A percentile compares a stretch with the other conserved stretches of the same genome.
These are phyloP conservation scores for Bufo bufo DNA, from an alignment of 2,113 vertebrate genomes.

Conservation along the genomic window DNA sequence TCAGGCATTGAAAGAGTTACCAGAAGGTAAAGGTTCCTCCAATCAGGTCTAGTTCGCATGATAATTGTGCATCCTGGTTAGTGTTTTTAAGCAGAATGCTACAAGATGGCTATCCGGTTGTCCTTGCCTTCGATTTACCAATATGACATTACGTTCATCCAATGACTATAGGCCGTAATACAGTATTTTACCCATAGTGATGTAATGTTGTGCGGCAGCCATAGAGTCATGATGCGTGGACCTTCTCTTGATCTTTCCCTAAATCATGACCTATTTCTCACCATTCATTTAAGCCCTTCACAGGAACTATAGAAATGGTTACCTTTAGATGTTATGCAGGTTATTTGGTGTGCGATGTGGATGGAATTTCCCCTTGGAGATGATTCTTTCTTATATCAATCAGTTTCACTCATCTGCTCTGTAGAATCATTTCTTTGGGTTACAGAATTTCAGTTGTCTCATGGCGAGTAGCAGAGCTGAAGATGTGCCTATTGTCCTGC, in stretches of 20 bases:
- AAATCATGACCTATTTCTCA: not conserved
- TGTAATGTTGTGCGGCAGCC: not conserved
- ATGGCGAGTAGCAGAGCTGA: not conserved
- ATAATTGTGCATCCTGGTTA: too few species aligned
- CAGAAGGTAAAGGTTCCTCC: too few species aligned
- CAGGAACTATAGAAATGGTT: not conserved
- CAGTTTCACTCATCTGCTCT: not conserved
- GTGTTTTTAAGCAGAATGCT: too few species aligned
- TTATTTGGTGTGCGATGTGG: not conserved
- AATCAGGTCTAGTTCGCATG: too few species aligned
- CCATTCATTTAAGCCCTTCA: not conserved
- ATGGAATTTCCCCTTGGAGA: not conserved
- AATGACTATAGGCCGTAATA: not conserved
- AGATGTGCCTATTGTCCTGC: conserved; percentile 4
- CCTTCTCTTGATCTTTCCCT: not conserved
- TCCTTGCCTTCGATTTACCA: too few species aligned
- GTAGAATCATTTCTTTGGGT: not conserved
- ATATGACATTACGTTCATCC: too few species aligned
- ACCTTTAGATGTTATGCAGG: not conserved
- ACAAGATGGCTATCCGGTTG: too few species aligned
- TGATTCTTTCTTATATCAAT: not conserved
- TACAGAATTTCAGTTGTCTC: not conserved
- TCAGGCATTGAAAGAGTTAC: too few species aligned
- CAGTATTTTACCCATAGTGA: not conserved
- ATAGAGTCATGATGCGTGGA: not conserved